Conservation (phyloP, 2,797 vertebrate species). For the Poeciliopsis presidionis region DNA sequence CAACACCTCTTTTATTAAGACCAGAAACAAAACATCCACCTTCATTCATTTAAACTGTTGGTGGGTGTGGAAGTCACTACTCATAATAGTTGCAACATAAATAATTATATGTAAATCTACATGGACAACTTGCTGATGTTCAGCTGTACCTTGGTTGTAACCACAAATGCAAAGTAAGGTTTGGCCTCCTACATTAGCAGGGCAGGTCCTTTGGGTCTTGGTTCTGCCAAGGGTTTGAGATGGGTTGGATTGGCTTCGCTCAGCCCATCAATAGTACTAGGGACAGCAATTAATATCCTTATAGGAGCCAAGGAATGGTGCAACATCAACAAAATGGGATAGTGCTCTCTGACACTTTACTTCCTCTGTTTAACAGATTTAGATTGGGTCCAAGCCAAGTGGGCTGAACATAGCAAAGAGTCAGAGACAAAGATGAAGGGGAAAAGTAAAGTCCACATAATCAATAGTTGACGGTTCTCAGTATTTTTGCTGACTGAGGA, state of each 20-base stretch:
- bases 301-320: constrained; percentile 62
- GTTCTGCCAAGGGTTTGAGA: constrained; percentile 47
- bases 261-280: constrained; percentile 68
- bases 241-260: constrained; percentile 39
- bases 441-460: constrained; percentile 57
- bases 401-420: constrained; percentile 9
- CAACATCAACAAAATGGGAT: constrained; percentile 76
- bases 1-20: neutral
- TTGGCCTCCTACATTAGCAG: constrained; percentile 34
- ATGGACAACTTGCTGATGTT: constrained; percentile 11
- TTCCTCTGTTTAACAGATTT: constrained; percentile 64
- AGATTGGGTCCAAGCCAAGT: constrained; percentile 49
- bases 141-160: neutral
- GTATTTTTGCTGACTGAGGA: constrained; percentile 59
- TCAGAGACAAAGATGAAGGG: constrained; percentile 15
- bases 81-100: neutral
- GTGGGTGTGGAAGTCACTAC: neutral
- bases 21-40: neutral
- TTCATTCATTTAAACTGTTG: neutral
- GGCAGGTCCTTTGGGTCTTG: constrained; percentile 38
- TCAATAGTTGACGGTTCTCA: constrained; percentile 66
- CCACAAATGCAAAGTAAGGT: constrained; percentile 53
- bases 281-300: constrained; percentile 78
- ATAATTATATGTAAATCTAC: neutral
- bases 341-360: constrained; percentile 70